phyloP scores from a whole-genome alignment of 2,888 invertebrate genomes.

The Nezara viridula region DNA sequence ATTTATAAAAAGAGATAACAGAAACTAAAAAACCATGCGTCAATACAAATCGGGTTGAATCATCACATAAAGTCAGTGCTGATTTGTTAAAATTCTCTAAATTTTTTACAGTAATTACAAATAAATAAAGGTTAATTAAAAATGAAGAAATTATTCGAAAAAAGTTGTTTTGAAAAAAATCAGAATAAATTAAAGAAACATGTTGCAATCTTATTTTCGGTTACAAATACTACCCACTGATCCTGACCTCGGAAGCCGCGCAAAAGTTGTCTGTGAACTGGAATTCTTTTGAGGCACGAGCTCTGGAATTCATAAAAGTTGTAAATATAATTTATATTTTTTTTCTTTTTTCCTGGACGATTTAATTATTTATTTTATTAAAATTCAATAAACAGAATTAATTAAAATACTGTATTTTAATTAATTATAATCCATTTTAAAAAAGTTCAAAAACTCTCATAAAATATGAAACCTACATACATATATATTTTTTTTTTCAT shows the following conservation, averaged over 20 bases:
- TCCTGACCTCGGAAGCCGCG: background rate
- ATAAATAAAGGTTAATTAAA: background rate
- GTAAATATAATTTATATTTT: background rate
- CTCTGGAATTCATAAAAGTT: background rate
- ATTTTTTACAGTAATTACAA: background rate
- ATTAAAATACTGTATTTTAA: too few species aligned
- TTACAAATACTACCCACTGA: background rate
- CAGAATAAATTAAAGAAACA: background rate
- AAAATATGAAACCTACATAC: too few species aligned
- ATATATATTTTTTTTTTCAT: too few species aligned
- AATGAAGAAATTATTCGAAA: too few species aligned
- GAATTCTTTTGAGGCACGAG: background rate
- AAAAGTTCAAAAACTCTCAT: too few species aligned
- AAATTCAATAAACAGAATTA: too few species aligned
- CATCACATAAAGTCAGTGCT: background rate
- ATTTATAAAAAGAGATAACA: background rate
- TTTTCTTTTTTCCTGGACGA: background rate
- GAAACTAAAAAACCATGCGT: background rate
- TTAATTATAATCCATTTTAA: too few species aligned
- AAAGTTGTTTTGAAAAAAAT: too few species aligned
- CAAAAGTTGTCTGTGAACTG: background rate
- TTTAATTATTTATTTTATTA: background rate
- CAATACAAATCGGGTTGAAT: background rate
- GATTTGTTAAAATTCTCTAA: background rate
- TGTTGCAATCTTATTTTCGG: background rate